A percentile compares a stretch with the other conserved stretches of the same genome.
Evolutionary conservation across 1,140 invertebrate genomes (phyloP).

Genomic region (Neodiprion pinetum): DNA sequence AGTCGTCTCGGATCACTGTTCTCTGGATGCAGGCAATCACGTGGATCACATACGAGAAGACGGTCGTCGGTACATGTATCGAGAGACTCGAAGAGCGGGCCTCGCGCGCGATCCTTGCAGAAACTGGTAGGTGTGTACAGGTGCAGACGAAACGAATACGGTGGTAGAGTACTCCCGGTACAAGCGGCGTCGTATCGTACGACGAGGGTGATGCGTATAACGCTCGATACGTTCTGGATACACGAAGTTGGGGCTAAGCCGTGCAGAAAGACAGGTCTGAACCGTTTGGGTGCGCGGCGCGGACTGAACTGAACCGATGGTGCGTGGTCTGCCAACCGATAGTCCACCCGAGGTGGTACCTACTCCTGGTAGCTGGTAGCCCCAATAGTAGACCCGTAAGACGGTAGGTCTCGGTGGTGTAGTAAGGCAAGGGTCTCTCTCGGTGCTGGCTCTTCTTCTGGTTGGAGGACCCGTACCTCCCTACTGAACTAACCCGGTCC

Average conservation of each 20-base stretch:
- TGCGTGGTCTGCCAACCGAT: conserved; percentile 38
- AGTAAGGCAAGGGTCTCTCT: conserved; percentile 44
- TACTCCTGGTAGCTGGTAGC: conserved; percentile 32
- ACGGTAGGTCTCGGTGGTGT: conserved; percentile 43
- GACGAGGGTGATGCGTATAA: no score
- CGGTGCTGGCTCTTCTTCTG: conserved; percentile 49
- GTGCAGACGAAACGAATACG: no score
- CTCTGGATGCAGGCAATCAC: no score
- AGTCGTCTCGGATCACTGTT: no score
- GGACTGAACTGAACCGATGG: conserved; percentile 63
- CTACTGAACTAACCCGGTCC: conserved; percentile 59
- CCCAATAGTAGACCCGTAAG: conserved; percentile 47
- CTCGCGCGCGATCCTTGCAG: no score
- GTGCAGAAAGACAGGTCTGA: conserved; percentile 52
- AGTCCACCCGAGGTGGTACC: conserved; percentile 1
- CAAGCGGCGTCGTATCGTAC: no score
- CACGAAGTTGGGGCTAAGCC: not conserved
- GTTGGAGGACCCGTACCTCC: conserved; percentile 61
- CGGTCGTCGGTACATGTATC: no score
- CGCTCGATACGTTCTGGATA: no score
- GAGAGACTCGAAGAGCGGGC: no score
- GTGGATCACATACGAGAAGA: no score
- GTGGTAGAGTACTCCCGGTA: no score
- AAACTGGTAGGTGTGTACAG: no score
- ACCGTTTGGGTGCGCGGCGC: conserved; percentile 62